phyloP scores from a whole-genome alignment of 2,113 vertebrate species.

The Proteles cristata region DNA sequence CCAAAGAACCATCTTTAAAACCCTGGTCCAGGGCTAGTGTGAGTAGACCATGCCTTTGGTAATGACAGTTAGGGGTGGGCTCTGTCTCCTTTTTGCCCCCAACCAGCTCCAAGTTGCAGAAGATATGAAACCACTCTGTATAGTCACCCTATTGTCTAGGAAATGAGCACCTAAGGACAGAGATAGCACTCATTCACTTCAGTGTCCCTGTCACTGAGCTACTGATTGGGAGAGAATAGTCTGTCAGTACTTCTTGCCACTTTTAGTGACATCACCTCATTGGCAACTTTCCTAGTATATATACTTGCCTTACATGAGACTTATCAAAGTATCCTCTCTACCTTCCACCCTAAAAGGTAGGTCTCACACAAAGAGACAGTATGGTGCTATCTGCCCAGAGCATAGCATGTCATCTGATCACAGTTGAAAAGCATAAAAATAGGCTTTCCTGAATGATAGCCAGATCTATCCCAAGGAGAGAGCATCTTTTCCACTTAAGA shows the following conservation, averaged over 20 bases:
- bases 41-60: background rate
- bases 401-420: background rate
- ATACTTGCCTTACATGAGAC: background rate
- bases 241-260: background rate
- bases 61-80: background rate
- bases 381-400: background rate
- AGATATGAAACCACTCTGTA: background rate
- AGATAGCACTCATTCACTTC: background rate
- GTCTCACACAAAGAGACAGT: background rate
- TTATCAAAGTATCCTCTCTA: background rate
- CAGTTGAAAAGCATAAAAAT: background rate
- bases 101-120: background rate
- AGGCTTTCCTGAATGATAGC: background rate
- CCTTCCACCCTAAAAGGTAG: background rate
- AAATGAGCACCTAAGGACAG: background rate
- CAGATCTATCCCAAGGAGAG: background rate
- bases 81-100: background rate
- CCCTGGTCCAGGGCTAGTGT: background rate
- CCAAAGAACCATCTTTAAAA: background rate
- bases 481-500: background rate
- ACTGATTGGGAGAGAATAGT: background rate
- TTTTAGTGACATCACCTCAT: background rate
- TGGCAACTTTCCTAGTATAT: background rate
- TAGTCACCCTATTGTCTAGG: background rate
- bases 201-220: accelerated